Conservation (phyloP, 1,140 invertebrate genomes). For the Drosophila bocki region DNA sequence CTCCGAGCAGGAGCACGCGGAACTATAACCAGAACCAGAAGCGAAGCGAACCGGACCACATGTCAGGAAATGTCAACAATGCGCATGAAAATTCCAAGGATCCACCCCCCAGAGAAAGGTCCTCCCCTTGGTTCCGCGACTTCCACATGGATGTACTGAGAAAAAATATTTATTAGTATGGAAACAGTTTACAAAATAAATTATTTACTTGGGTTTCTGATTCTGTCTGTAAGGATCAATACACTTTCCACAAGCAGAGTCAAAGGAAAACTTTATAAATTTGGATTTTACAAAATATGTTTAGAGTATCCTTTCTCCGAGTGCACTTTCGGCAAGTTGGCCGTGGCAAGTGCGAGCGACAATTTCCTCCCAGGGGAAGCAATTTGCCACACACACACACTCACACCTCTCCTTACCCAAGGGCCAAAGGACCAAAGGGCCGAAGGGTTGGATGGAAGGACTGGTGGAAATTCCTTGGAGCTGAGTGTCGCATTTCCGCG, state of each 20-base stretch:
- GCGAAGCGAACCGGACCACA: constrained; percentile 59
- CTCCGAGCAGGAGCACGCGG: constrained; percentile 19
- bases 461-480: constrained; percentile 51
- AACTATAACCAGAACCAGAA: constrained; percentile 19
- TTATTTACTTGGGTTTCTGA: not conserved
- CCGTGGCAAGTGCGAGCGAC: constrained; percentile 54
- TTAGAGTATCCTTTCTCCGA: constrained; percentile 44
- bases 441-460: constrained; percentile 17
- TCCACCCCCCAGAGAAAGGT: constrained; percentile 42
- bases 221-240: not conserved
- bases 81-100: constrained; percentile 80
- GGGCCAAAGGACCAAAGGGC: constrained; percentile 29
- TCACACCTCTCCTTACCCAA: constrained; percentile 30
- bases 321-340: constrained; percentile 23
- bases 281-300: not conserved
- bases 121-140: constrained; percentile 25
- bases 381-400: constrained; percentile 79
- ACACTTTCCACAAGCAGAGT: not conserved
- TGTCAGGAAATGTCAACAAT: constrained; percentile 84
- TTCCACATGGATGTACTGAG: constrained; percentile 23
- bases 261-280: not conserved
- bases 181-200: not conserved
- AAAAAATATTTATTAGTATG: not conserved
- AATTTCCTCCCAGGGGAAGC: constrained; percentile 81
- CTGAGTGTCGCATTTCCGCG: constrained; percentile 58